These are phyloP conservation scores for Bergia puertoricense DNA, from an alignment of 92 coral and sea anemone genomes.

Conservation along the genomic window DNA sequence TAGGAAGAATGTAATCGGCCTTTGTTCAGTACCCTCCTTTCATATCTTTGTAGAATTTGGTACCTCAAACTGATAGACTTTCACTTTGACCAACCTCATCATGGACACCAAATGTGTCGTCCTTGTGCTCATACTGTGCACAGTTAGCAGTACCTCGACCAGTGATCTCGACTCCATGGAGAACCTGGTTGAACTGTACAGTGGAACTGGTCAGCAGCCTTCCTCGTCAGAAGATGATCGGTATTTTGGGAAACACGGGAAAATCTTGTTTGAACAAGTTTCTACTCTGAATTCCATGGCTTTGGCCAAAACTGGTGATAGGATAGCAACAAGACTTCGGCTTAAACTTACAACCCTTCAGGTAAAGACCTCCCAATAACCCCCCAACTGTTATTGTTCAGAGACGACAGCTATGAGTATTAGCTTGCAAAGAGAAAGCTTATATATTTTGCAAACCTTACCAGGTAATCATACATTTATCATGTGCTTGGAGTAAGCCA, in stretches of 20 bases:
- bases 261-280: slow-evolving; percentile 18
- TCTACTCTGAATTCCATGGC: slow-evolving; percentile 34
- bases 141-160: neutral
- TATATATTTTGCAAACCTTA: no score
- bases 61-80: neutral
- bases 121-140: neutral
- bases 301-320: slow-evolving; percentile 29
- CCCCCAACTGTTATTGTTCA: no score
- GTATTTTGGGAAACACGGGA: slow-evolving; percentile 31
- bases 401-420: no score
- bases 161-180: slow-evolving; percentile 16
- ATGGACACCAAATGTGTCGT: neutral
- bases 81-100: neutral
- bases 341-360: slow-evolving; percentile 7
- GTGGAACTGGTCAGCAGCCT: slow-evolving; percentile 8
- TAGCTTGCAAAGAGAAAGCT: no score
- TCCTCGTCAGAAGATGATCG: neutral
- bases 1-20: no score
- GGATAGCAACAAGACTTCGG: neutral
- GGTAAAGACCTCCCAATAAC: neutral
- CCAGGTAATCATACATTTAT: no score
- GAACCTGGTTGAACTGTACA: slow-evolving; percentile 14
- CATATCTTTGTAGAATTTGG: no score
- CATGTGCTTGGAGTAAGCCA: no score
- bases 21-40: neutral